A percentile compares a stretch with the other conserved stretches of the same genome.
Evolutionary conservation across 2,888 invertebrate genomes (phyloP).

Genomic region (Temnothorax unifasciatus): DNA sequence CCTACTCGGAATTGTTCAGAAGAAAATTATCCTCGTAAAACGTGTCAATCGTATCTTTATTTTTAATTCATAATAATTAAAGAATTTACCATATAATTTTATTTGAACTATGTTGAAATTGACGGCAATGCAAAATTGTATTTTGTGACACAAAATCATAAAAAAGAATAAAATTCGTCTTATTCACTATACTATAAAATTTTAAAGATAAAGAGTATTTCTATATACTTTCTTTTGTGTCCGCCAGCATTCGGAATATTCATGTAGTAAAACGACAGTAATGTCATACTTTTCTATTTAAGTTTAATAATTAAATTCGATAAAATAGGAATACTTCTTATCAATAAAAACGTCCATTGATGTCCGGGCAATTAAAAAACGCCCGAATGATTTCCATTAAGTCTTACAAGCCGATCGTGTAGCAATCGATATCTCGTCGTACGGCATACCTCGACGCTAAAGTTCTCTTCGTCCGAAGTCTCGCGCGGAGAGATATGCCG

Average conservation of each 20-base stretch:
- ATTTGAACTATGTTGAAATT: neutral
- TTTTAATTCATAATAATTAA: constrained; percentile 15
- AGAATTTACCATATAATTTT: neutral
- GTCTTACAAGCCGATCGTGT: constrained; percentile 13
- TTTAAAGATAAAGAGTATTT: neutral
- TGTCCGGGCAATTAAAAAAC: neutral
- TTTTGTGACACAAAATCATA: neutral
- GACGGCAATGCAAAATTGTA: neutral
- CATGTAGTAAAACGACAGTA: neutral
- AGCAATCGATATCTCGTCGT: constrained; percentile 67
- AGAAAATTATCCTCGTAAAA: constrained; percentile 20
- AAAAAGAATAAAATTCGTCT: neutral
- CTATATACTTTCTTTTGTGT: neutral
- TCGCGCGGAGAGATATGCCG: constrained; percentile 82
- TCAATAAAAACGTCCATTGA: neutral
- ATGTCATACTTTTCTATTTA: neutral
- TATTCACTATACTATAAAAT: neutral
- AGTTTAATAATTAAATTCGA: neutral
- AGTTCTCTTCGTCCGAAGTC: constrained; percentile 62
- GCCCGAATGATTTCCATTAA: constrained; percentile 4
- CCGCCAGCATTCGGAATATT: neutral
- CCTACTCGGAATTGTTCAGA: neutral
- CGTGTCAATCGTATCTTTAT: neutral
- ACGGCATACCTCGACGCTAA: constrained; percentile 69
- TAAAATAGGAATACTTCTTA: neutral